These are phyloP conservation scores for Anolis sagrei DNA, from an alignment of 2,113 vertebrate genomes.

Conservation along the genomic window DNA sequence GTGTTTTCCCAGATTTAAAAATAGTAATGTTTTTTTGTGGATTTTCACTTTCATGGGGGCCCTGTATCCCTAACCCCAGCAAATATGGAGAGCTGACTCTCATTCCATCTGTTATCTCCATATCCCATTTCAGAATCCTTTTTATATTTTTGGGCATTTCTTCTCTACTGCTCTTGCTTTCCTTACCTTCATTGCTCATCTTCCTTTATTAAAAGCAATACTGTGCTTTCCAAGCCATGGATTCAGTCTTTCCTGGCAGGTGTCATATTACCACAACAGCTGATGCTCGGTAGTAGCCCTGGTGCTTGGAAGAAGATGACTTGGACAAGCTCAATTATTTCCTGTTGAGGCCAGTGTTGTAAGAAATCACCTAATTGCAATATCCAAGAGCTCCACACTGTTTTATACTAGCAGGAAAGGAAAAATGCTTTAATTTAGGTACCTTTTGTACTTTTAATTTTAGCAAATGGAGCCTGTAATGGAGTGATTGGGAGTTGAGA, in stretches of 20 bases:
- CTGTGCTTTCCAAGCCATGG: conserved; percentile 29
- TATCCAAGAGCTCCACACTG: conserved; percentile 32
- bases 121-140: background rate
- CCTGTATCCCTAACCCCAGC: too few species aligned
- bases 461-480: conserved; percentile 42
- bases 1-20: too few species aligned
- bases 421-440: conserved; percentile 45
- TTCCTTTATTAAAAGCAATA: background rate
- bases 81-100: too few species aligned
- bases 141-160: background rate
- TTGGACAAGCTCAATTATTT: conserved; percentile 44
- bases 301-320: conserved; percentile 1
- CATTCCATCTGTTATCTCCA: background rate
- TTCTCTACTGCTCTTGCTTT: background rate
- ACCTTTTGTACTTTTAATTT: conserved; percentile 54
- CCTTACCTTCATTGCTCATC: background rate
- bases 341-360: conserved; percentile 29
- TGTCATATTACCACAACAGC: conserved; percentile 2
- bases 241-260: conserved; percentile 6
- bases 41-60: too few species aligned
- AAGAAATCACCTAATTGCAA: background rate
- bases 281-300: background rate
- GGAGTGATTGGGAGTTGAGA: conserved; percentile 31
- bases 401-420: background rate
- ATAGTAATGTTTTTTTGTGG: too few species aligned